phyloP scores from a whole-genome alignment of 2,113 vertebrate species.

The Synodontis membranacea region DNA sequence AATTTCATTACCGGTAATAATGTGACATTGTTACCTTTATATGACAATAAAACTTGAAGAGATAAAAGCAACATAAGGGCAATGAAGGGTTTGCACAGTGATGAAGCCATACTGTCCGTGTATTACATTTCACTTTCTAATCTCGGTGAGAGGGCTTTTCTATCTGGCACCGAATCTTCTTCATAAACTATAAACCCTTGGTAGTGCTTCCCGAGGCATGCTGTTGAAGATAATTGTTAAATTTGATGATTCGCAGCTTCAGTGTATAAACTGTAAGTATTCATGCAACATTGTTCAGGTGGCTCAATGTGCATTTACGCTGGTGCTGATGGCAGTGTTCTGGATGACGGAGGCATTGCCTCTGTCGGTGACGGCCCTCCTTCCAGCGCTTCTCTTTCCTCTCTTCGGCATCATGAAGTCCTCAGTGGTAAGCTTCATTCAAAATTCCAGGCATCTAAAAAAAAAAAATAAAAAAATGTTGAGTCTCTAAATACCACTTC shows the following conservation, averaged over 20 bases:
- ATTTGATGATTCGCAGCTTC: neutral
- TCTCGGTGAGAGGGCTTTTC: neutral
- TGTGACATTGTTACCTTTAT: too few species aligned
- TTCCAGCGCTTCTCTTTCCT: conserved; percentile 87
- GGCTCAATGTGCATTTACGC: conserved; percentile 83
- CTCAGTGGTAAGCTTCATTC: conserved; percentile 68
- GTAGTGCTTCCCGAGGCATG: neutral
- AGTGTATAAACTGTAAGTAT: neutral
- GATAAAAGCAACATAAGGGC: neutral
- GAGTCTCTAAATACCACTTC: neutral
- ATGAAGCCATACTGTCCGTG: neutral
- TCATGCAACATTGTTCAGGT: conserved; percentile 71
- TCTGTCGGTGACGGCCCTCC: conserved; percentile 82
- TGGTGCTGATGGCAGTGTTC: conserved; percentile 82
- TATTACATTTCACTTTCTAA: neutral
- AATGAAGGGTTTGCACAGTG: neutral
- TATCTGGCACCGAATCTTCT: neutral
- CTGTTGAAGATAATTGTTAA: neutral
- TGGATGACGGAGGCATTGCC: conserved; percentile 89
- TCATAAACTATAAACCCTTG: neutral
- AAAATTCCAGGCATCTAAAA: neutral
- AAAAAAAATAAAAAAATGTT: too few species aligned
- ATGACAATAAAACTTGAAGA: too few species aligned
- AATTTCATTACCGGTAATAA: too few species aligned
- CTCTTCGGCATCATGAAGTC: conserved; percentile 85